Percentiles rank a stretch among this genome's conserved stretches.
Conservation (phyloP, 35 echinoderm and acorn worm species). For the Heliocidaris tuberculata region DNA sequence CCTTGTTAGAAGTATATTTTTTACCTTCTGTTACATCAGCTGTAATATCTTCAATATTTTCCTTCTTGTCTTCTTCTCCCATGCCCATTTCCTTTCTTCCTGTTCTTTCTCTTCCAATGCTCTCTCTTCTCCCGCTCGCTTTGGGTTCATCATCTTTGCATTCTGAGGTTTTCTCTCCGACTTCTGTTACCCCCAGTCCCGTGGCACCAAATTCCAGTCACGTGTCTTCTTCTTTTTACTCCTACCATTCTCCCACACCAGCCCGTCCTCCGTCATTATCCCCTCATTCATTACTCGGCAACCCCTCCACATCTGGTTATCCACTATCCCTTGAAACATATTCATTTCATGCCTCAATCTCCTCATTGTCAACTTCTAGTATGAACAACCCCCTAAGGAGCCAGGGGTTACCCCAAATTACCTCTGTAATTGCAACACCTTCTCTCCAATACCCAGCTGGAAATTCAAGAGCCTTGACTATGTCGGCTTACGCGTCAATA, state of each 20-base stretch:
- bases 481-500: background rate
- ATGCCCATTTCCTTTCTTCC: background rate
- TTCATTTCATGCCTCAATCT: background rate
- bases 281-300: background rate
- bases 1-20: background rate
- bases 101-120: background rate
- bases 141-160: background rate
- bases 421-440: background rate
- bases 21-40: background rate
- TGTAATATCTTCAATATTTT: background rate
- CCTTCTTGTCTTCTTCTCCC: background rate
- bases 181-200: background rate
- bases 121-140: background rate
- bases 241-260: too few species aligned
- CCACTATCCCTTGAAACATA: background rate
- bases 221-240: background rate
- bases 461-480: background rate
- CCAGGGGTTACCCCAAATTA: background rate
- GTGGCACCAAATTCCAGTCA: background rate
- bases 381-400: background rate
- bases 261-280: background rate
- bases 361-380: background rate
- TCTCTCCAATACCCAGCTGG: background rate
- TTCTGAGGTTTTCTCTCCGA: background rate
- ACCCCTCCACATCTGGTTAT: background rate